Evolutionary conservation across 2,113 vertebrate species (phyloP).

Genomic region (Petroica traversi): DNA sequence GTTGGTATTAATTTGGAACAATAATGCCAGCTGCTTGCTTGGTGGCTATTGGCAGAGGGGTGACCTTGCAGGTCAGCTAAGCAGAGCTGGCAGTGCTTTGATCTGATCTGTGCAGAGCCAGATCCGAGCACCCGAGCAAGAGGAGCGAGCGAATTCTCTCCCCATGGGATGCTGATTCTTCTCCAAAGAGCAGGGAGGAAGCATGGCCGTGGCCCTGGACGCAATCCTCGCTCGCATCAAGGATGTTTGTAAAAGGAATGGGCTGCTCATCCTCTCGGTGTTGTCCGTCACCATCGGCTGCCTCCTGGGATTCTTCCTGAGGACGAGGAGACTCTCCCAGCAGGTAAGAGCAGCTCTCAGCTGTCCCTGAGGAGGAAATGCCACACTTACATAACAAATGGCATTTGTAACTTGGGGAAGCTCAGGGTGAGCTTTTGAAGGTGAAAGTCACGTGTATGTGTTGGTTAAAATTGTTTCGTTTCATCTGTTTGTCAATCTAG

Average conservation of each 20-base stretch:
- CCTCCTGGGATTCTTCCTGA: conserved; percentile 94
- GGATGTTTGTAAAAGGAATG: conserved; percentile 91
- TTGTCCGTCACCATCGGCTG: conserved; percentile 95
- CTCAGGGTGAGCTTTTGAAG: neutral
- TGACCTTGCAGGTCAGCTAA: conserved; percentile 68
- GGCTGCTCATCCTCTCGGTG: conserved; percentile 94
- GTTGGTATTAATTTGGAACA: conserved; percentile 87
- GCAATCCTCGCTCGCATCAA: conserved; percentile 85
- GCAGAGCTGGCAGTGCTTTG: conserved; percentile 72
- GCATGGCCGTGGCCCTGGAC: conserved; percentile 83
- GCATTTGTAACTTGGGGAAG: neutral
- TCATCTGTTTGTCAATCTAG: neutral
- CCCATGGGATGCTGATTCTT: conserved; percentile 80
- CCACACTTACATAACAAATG: neutral
- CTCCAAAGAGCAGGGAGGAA: conserved; percentile 49
- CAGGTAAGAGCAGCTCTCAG: conserved; percentile 81
- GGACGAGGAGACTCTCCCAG: conserved; percentile 88
- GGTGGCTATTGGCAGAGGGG: conserved; percentile 76
- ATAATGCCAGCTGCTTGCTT: conserved; percentile 83
- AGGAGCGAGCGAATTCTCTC: conserved; percentile 22
- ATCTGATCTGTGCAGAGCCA: conserved; percentile 73
- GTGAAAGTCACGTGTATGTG: neutral
- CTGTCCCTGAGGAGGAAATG: neutral
- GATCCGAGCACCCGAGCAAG: conserved; percentile 28
- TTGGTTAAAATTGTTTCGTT: neutral